Conservation (phyloP, 2,888 invertebrate genomes). For the Zeuzera pyrina region DNA sequence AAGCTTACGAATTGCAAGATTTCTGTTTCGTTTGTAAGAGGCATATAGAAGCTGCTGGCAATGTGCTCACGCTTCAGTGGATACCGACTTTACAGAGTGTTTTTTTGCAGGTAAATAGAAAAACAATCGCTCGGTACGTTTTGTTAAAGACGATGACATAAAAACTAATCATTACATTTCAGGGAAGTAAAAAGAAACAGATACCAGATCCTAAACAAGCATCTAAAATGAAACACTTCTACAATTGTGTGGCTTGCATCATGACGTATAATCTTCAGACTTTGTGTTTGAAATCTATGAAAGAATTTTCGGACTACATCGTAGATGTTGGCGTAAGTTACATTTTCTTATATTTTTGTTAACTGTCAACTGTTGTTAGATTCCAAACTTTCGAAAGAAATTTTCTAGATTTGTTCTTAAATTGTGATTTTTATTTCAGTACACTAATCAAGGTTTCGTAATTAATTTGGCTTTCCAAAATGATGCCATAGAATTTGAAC, state of each 20-base stretch:
- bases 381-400: no score
- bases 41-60: slow-evolving; percentile 77
- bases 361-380: no score
- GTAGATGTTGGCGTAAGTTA: slow-evolving; percentile 80
- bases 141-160: neutral
- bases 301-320: slow-evolving; percentile 84
- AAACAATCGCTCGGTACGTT: neutral
- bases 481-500: slow-evolving; percentile 79
- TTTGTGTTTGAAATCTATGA: slow-evolving; percentile 84
- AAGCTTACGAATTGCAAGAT: slow-evolving; percentile 78
- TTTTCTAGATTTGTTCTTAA: slow-evolving; percentile 2
- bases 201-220: slow-evolving; percentile 79
- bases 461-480: slow-evolving; percentile 73
- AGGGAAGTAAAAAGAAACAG: slow-evolving; percentile 78
- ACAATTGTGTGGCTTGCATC: slow-evolving; percentile 86
- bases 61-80: slow-evolving; percentile 75
- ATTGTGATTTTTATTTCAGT: slow-evolving; percentile 50
- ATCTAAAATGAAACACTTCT: slow-evolving; percentile 81
- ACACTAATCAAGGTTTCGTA: slow-evolving; percentile 79
- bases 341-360: neutral
- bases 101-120: slow-evolving; percentile 65
- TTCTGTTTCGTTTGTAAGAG: slow-evolving; percentile 72
- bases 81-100: slow-evolving; percentile 75
- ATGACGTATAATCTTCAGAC: slow-evolving; percentile 92
- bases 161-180: slow-evolving; percentile 18